Evolutionary conservation across 2,113 vertebrate genomes (phyloP), one percentile per base, ranked within the genome.

Genomic region (Proterorhinus semilunaris): DNA sequence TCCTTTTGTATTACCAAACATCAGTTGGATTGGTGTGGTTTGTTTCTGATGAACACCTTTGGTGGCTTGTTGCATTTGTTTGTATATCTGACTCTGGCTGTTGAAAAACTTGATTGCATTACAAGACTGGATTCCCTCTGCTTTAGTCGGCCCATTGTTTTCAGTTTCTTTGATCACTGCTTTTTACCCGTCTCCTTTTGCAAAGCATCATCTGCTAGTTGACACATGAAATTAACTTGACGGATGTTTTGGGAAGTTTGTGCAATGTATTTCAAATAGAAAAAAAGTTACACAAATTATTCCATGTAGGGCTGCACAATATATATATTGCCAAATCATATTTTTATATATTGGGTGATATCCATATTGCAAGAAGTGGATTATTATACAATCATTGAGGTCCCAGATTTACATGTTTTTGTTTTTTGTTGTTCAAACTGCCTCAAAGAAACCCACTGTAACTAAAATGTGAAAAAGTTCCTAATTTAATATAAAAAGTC

Each of bases 111-210:
- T 58, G 0, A 7, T 15, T 42, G 27, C 27, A 58, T 58, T 36
- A 36, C 4, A 36, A 42, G 2, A 10, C 36, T 8, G 3, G 6
- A 36, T 5, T 42, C 42, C 55, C 13, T 6, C 11, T 6, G 10
- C 21, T 57, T 57, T 13, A 53, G 7, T 7, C 11, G 7, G 17
- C 15, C 55, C 55, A 10, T 58, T 58, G 27, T 42, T 58, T 58
- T 58, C 11, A 42, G 27, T 58, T 6, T 36, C 54, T 36, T 5
- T 13, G 21, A 17, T 57, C 9, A 57, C 17, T 36, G 2, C 5
- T 58, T 58, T 58, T 58, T 58, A 58, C 55, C 36, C 54, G 27
- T 57, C 54, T 21, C 21, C 21, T 42, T 58, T 58, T 58, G 55
- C 27, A 42, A 58, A 58, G 21, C 11, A 36, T 57, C 10, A 15